Percentiles rank a stretch among this genome's conserved stretches.
These are phyloP conservation scores for Xestoiulus laeticollis DNA, from an alignment of 2,888 invertebrate genomes.

Conservation along the genomic window DNA sequence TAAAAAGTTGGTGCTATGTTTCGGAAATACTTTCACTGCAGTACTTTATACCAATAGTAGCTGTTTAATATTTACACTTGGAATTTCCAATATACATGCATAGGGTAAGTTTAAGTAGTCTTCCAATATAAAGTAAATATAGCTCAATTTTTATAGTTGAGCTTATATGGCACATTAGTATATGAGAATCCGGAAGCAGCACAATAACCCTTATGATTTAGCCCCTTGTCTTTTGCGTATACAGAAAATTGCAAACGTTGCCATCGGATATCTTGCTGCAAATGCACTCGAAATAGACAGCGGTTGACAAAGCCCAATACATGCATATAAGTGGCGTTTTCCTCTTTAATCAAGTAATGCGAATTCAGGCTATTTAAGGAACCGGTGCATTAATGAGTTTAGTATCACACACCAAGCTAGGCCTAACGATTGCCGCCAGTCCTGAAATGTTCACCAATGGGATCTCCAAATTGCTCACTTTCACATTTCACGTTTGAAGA, in stretches of 20 bases:
- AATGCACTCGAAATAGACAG: not conserved
- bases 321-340: not conserved
- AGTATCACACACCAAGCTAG: not conserved
- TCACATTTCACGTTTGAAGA: slow-evolving; percentile 34
- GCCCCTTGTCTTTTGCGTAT: not conserved
- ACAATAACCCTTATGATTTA: not conserved
- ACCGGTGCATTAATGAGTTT: not conserved
- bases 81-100: not conserved
- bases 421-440: slow-evolving; percentile 32
- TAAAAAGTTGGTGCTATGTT: not conserved
- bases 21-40: not conserved
- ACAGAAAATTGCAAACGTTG: not conserved
- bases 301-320: not conserved
- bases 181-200: not conserved
- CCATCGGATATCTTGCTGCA: not conserved
- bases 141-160: not conserved
- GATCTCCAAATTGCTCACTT: slow-evolving; percentile 28
- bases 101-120: not conserved
- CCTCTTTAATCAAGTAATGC: slow-evolving; percentile 13
- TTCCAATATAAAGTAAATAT: not conserved
- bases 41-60: not conserved
- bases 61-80: not conserved
- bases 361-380: not conserved
- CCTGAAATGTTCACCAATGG: slow-evolving; percentile 12
- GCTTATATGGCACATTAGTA: not conserved